phyloP scores from a whole-genome alignment of 2,113 vertebrate genomes.

The Chaetodon trifascialis region DNA sequence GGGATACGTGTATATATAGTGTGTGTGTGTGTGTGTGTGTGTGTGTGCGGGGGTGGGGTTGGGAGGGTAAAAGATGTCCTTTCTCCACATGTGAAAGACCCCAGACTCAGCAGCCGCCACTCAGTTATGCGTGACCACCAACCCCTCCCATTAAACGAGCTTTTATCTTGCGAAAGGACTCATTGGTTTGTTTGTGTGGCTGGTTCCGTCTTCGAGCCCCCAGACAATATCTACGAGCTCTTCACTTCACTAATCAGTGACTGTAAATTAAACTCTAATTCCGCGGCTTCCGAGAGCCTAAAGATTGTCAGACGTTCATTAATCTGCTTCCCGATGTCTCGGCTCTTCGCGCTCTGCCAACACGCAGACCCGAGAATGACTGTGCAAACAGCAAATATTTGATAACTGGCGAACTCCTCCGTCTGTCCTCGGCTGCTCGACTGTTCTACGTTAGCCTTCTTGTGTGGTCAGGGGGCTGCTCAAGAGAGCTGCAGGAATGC shows the following conservation, averaged over 20 bases:
- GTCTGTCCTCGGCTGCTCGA: neutral
- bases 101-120: slow-evolving; percentile 61
- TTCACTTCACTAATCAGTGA: slow-evolving; percentile 35
- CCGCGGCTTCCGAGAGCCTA: slow-evolving; percentile 22
- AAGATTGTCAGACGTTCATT: slow-evolving; percentile 23
- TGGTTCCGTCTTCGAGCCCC: slow-evolving; percentile 23
- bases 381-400: slow-evolving; percentile 64
- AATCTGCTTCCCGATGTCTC: slow-evolving; percentile 41
- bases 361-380: slow-evolving; percentile 46
- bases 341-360: slow-evolving; percentile 12
- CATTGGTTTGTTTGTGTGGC: slow-evolving; percentile 46
- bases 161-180: slow-evolving; percentile 46
- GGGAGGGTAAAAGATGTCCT: slow-evolving; percentile 46
- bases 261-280: slow-evolving; percentile 45
- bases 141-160: slow-evolving; percentile 44
- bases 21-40: slow-evolving; percentile 1
- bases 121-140: slow-evolving; percentile 56
- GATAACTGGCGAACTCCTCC: slow-evolving; percentile 46
- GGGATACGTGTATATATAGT: slow-evolving; percentile 23
- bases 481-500: slow-evolving; percentile 70
- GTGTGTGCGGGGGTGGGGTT: slow-evolving; percentile 17
- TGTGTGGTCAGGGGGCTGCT: slow-evolving; percentile 74
- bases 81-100: slow-evolving; percentile 66
- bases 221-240: slow-evolving; percentile 23
- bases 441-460: slow-evolving; percentile 48